Evolutionary conservation across 2,888 invertebrate species (phyloP), one percentile per base, ranked within the genome.

Genomic region (Eupithecia centaureata): DNA sequence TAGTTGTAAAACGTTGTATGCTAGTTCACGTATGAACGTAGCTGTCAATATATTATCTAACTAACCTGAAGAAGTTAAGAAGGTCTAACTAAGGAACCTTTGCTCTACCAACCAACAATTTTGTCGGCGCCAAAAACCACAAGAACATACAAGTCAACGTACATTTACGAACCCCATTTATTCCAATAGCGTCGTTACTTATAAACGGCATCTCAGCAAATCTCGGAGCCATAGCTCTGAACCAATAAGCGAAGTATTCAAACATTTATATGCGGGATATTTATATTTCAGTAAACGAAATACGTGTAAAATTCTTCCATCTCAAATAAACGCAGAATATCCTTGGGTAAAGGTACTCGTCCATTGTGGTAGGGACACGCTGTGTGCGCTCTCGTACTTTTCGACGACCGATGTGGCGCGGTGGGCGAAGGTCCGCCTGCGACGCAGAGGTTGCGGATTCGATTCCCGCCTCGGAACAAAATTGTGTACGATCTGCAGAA

Each of bases 201-300:
- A 62, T 58, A 68, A 68, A 68, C 62, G 28, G 65, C 32, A 51
- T 58, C 59, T 68, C 68, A 68, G 65, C 65, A 62, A 62, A 64
- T 57, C 32, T 32, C 22, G 4, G 32, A 18, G 25, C 52, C 25
- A 52, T 47, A 25, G 63, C 15, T 47, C 10, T 22, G 68, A 68
- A 65, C 62, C 65, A 68, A 68, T 68, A 64, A 58, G 47, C 59
- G 59, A 62, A 63, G 58, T 61, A 70, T 69, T 62, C 22, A 62
- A 52, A 59, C 27, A 65, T 68, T 63, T 22, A 15, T 67, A 67
- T 25, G 63, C 63, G 63, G 35, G 32, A 65, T n/a, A n/a, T 35
- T 61, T 30, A 32, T 42, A 32, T 18, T 63, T 63, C 47, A 32
- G 58, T 28, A 25, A 2, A 54, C 59, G 42, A 15, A 32, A 28